These are phyloP conservation scores for Drosophila simulans DNA, from an alignment of 1,140 invertebrate species.

Conservation along the genomic window DNA sequence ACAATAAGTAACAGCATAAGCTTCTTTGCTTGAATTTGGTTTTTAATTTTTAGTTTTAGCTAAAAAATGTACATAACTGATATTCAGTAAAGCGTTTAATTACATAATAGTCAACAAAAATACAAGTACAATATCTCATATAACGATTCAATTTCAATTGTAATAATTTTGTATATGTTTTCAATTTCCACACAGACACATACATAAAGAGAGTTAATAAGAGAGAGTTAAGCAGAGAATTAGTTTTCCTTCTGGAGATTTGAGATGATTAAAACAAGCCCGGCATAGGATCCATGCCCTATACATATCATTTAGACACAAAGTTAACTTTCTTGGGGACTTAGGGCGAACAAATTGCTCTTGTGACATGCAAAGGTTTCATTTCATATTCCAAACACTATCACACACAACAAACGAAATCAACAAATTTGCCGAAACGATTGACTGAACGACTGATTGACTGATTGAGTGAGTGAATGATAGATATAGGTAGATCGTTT, in stretches of 20 bases:
- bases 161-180: conserved; percentile 45
- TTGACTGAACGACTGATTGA: conserved; percentile 50
- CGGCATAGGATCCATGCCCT: conserved; percentile 12
- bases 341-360: conserved; percentile 57
- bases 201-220: conserved; percentile 49
- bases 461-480: conserved; percentile 37
- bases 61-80: conserved; percentile 78
- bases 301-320: conserved; percentile 58
- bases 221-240: conserved; percentile 55
- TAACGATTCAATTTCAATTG: conserved; percentile 52
- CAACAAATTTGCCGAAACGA: conserved; percentile 64
- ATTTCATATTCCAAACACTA: conserved; percentile 49
- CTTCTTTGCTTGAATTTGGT: conserved; percentile 48
- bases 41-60: conserved; percentile 46
- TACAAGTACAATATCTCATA: conserved; percentile 66
- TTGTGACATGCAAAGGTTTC: conserved; percentile 53
- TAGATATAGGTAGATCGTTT: conserved; percentile 28
- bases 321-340: conserved; percentile 41
- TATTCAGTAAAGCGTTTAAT: conserved; percentile 78
- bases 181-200: conserved; percentile 50
- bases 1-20: conserved; percentile 76
- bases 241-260: conserved; percentile 18
- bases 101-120: conserved; percentile 83
- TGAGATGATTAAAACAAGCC: conserved; percentile 20
- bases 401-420: conserved; percentile 80